Conservation (phyloP, 2,888 invertebrate genomes). For the Drosophila fungiperda region DNA sequence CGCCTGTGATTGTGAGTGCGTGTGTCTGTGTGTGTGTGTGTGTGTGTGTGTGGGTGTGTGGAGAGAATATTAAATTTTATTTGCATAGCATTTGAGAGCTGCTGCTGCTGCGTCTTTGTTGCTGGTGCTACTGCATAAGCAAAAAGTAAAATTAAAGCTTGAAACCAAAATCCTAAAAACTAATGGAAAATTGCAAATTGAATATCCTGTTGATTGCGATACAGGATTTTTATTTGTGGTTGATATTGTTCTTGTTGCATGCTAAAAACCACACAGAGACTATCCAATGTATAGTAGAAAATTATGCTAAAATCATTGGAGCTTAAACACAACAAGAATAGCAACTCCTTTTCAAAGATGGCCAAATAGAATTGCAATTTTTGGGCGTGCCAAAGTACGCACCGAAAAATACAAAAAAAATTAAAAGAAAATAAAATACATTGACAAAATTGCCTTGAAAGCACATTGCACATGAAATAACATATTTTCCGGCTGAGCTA, state of each 20-base stretch:
- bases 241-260: conserved; percentile 7
- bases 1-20: conserved; percentile 9
- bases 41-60: conserved; percentile 13
- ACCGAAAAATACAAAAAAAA: not conserved
- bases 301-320: conserved; percentile 28
- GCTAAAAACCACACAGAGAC: conserved; percentile 12
- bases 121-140: conserved; percentile 18
- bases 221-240: conserved; percentile 8
- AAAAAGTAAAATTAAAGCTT: conserved; percentile 30
- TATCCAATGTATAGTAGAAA: conserved; percentile 12
- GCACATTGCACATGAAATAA: conserved; percentile 66
- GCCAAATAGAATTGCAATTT: conserved; percentile 9
- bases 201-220: conserved; percentile 43
- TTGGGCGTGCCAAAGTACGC: conserved; percentile 21
- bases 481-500: conserved; percentile 65
- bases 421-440: conserved; percentile 14
- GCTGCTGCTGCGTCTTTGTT: not conserved
- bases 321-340: conserved; percentile 24
- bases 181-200: conserved; percentile 34
- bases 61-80: conserved; percentile 58
- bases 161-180: conserved; percentile 8
- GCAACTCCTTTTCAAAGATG: not conserved
- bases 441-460: conserved; percentile 48
- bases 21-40: conserved; percentile 11
- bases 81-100: conserved; percentile 47